Evolutionary conservation across 2,113 vertebrate genomes (phyloP).

Genomic region (Opisthocomus hoazin): DNA sequence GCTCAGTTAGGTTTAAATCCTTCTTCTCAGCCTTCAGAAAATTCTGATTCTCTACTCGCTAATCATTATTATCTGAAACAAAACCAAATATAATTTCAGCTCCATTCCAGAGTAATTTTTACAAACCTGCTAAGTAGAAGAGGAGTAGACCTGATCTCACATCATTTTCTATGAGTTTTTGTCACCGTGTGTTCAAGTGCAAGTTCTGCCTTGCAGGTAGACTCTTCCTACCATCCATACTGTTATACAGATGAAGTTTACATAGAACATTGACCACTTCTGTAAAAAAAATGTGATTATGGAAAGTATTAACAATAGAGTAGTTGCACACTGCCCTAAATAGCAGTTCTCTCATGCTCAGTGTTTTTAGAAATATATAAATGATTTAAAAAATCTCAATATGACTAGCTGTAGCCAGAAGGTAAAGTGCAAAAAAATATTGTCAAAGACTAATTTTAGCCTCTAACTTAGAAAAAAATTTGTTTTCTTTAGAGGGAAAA

Average conservation of each 20-base stretch:
- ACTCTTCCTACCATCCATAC: not conserved
- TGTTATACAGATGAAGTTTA: not conserved
- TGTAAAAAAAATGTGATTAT: not conserved
- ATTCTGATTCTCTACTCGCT: not conserved
- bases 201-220: not conserved
- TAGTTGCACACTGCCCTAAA: not conserved
- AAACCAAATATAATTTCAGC: not conserved
- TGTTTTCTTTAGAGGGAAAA: not conserved
- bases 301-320: not conserved
- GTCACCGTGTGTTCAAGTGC: not conserved
- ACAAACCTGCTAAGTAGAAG: not conserved
- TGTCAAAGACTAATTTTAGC: not conserved
- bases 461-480: not conserved
- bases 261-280: not conserved
- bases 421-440: not conserved
- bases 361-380: not conserved
- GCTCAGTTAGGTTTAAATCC: not conserved
- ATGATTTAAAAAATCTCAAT: not conserved
- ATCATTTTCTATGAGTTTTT: not conserved
- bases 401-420: not conserved
- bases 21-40: not conserved
- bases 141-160: not conserved
- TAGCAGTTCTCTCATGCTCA: not conserved
- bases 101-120: not conserved
- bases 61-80: not conserved